Base-by-base conservation (phyloP, 2,113 vertebrate species). In the Oryzias woworae region DNA sequence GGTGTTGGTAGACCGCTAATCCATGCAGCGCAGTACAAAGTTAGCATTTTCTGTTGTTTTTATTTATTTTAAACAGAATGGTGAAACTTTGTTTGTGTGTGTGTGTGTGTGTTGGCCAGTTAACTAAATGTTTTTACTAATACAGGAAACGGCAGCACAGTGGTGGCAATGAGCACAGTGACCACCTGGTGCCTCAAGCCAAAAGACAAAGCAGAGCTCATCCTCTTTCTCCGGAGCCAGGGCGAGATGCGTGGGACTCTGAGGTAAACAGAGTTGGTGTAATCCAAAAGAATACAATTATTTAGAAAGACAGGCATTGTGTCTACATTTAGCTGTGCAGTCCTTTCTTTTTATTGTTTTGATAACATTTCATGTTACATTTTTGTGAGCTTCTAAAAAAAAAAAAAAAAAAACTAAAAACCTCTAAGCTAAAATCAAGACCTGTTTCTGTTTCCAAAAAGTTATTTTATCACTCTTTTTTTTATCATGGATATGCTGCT, bases 231-330 rank as follows among this genome's bases (percentile, higher is more conserved):
- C 85, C 88, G 2, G 90, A 90, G 53, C 72, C 85, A 4, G 88
- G 88, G 2, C 92, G 94, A 62, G 97, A 99, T 71, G 94, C 94
- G 0, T 98, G 95, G 94, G 97, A 98, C 84, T 95, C 95, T 1
- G 96, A 98, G 95, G 96, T 99, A 92, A 78, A 83, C 26, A 26
- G 26, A 26, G 26, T 8, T 8, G 31, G 31, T 36, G 31, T 36
- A 36, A 36, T 7, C 7, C 7, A 36, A 26, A 26, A 20, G 20
- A 20, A 20, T 20, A 20, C 20, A 20, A 20, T 20, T 20, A 20
- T 20, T 20, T 20, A 20, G 20, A 20, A 20, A 20, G 20, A 20
- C 20, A 20, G 2, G 2, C 7, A 36, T 36, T 36, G 7, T 8
- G 31, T 36, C 31, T 1, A 36, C 31, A 8, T 36, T 36, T 36